Evolutionary conservation across 2,113 vertebrate genomes (phyloP), one percentile per base, ranked within the genome.

Genomic region (Poeciliopsis turrubarensis): DNA sequence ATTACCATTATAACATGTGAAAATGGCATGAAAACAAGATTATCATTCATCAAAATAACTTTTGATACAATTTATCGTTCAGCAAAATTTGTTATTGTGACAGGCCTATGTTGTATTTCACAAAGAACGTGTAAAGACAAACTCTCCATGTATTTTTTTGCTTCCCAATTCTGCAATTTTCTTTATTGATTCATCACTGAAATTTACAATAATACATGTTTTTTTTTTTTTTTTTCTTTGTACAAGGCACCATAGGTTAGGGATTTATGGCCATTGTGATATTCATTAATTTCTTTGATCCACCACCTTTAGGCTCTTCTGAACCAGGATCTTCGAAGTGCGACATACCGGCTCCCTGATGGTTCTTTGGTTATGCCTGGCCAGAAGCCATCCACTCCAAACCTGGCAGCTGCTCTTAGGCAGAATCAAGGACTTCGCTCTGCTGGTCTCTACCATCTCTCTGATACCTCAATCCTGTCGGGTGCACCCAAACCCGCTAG

Each of bases 281-380:
- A 41, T 75, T 81, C 7, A 75, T 27, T 72, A 11, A 5, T 51
- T 54, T 79, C 34, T 86, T 78, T n/a, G 44, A 74, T 34, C 51
- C 51, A 3, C 15, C 57, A 32, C 54, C 15, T 61, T 6, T 68
- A 93, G 92, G 94, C 94, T 65, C 90, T 95, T 61, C 31, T 11
- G 15, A 95, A 94, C 67, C 3, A 76, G 10, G 37, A 86, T 65
- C 82, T 95, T 68, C 92, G 91, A 27, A 75, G 14, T 2, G 92
- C 91, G 27, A 80, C 91, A 26, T 95, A 92, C 78, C 83, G 13
- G 1, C 89, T 93, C 3, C 70, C 86, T 10, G 90, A 93, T 41
- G 91, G 87, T 37, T 22, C 91, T 61, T 51, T 93, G 34, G 5
- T 89, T 57, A 75, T 93, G 4, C 92, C 92, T 13, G 92, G 92